Base-by-base conservation (phyloP, 2,888 invertebrate genomes). In the Eledona agricola region DNA sequence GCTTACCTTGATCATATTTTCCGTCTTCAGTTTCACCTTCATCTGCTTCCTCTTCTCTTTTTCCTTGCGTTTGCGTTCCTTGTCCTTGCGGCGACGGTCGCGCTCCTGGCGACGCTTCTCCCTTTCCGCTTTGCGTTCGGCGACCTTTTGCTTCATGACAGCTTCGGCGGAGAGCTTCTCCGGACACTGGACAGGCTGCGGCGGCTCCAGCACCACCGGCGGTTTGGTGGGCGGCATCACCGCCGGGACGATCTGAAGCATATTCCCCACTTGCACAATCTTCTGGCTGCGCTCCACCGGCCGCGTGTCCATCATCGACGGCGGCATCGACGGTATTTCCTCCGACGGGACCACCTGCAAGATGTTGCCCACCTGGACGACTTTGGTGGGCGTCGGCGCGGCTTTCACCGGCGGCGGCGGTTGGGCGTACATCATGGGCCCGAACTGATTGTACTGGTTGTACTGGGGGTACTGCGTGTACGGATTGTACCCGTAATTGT, bases 301-400 rank as follows among this genome's bases (percentile, higher is more conserved):
- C 32, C 16, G 9, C 6, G 20, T 19, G 20, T 12, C n/a, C 2
- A n/a, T 6, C 3, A 32, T 6, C n/a, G n/a, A n/a, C 2, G 12
- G 42, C 4, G 19, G 32, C 16, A 19, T 19, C 20, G 20, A 19
- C n/a, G n/a, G n/a, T 13, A 64, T 23, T 6, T 75, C 67, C 40
- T 81, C 82, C 10, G 76, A 78, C 2, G 83, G 84, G n/a, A 83
- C 80, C 11, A 84, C 83, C 72, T 83, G 82, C 25, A 84, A 72
- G 68, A 83, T 81, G 64, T 83, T 83, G 4, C 83, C 83, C n/a
- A 83, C 79, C 78, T 83, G 74, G n/a, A 77, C 56, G 15, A 76
- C 67, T 58, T 69, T 57, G 6, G 47, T 47, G 7, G 50, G 31
- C n/a, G 51, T 7, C 5, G 32, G 32, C 13, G 13, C 4, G 6